Percentiles rank a stretch among this genome's conserved stretches.
These are phyloP conservation scores for Petrolisthes manimaculis DNA, from an alignment of 2,888 invertebrate genomes.

Conservation along the genomic window DNA sequence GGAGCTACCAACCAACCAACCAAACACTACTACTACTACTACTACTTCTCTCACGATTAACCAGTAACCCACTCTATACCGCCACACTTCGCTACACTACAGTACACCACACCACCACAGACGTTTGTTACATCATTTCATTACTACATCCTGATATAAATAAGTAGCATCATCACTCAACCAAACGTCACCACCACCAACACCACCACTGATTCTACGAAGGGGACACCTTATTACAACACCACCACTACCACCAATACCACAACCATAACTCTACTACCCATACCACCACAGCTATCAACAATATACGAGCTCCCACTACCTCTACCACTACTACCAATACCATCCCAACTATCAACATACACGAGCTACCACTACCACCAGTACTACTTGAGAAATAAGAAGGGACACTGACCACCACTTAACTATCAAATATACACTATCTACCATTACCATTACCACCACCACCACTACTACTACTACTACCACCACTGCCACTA, in stretches of 20 bases:
- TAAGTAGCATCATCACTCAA: not conserved
- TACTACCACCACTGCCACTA: not conserved
- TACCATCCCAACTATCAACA: not conserved
- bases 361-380: not conserved
- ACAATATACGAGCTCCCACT: too few relatives aligned
- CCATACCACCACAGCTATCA: not conserved
- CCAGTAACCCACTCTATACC: not conserved
- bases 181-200: not conserved
- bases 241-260: not conserved
- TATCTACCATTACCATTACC: not conserved
- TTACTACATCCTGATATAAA: too few relatives aligned
- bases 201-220: too few relatives aligned
- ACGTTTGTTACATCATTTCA: too few relatives aligned
- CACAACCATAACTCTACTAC: not conserved
- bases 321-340: not conserved
- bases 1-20: not conserved
- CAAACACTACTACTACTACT: not conserved
- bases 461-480: conserved; percentile 15
- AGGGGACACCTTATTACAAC: too few relatives aligned
- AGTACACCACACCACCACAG: not conserved
- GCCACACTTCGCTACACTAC: not conserved
- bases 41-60: not conserved
- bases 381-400: not conserved
- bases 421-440: not conserved
- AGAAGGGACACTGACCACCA: not conserved